Conservation (phyloP, 2,797 vertebrate species). For the Rhinichthys osculus region DNA sequence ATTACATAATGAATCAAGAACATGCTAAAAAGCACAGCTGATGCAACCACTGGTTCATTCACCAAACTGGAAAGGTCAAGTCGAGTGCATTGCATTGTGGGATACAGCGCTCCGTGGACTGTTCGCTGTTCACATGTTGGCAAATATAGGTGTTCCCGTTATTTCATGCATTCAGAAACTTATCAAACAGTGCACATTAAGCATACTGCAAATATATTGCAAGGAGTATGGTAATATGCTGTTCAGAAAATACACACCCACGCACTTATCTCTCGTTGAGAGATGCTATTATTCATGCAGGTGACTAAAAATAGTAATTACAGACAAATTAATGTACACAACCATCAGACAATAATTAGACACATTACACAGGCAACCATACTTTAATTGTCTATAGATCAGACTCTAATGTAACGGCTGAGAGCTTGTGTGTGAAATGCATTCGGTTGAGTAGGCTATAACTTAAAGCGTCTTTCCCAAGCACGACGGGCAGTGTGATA, state of each 20-base stretch:
- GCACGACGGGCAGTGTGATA: background rate
- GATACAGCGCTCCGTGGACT: background rate
- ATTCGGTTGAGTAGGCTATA: background rate
- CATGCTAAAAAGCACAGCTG: background rate
- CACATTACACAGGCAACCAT: background rate
- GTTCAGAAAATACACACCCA: background rate
- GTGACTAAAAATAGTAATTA: slow-evolving; percentile 13
- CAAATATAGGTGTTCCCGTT: background rate
- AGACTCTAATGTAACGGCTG: background rate
- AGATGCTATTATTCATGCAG: background rate
- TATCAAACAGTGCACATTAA: background rate
- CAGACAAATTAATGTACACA: background rate
- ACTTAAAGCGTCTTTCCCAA: background rate
- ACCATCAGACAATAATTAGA: slow-evolving; percentile 22
- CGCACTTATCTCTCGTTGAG: background rate
- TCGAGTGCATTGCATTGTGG: background rate
- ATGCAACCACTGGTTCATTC: background rate
- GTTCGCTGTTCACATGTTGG: background rate
- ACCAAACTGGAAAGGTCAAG: background rate
- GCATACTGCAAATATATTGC: background rate
- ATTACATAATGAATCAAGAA: background rate
- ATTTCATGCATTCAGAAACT: background rate
- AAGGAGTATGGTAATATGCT: too few relatives aligned
- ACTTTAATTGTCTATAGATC: background rate
- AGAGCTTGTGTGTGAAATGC: background rate